Conservation (phyloP, 2,797 vertebrate genomes). For the Cephalopachus bancanus region DNA sequence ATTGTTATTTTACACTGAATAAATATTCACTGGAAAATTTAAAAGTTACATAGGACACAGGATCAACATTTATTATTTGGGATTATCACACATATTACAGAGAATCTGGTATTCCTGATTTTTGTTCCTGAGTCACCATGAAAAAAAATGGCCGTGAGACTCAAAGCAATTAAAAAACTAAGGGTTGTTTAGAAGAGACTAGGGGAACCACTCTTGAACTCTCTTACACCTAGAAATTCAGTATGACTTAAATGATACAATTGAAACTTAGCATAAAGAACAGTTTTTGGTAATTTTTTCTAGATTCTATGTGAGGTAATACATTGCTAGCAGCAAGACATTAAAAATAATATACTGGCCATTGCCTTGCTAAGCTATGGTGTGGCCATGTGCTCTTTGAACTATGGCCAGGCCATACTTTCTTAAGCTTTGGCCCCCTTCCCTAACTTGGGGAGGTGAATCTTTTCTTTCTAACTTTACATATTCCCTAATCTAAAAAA, state of each 20-base stretch:
- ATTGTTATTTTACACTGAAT: not conserved
- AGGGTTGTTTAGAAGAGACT: not conserved
- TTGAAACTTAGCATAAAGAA: not conserved
- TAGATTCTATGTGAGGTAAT: not conserved
- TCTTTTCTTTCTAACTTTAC: too few species aligned
- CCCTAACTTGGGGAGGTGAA: too few species aligned
- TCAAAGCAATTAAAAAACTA: not conserved
- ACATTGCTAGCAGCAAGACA: not conserved
- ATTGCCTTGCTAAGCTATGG: too few species aligned
- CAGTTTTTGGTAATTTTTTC: not conserved
- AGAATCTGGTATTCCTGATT: not conserved
- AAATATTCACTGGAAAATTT: not conserved
- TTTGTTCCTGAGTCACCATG: not conserved
- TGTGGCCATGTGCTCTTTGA: too few species aligned
- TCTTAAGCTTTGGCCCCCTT: too few species aligned
- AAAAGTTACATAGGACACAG: not conserved
- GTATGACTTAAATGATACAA: not conserved
- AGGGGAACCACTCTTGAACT: not conserved
- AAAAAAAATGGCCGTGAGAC: not conserved
- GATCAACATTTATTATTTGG: not conserved
- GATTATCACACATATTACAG: not conserved
- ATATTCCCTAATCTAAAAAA: too few species aligned
- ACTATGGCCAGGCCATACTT: too few species aligned
- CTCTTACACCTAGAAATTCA: not conserved
- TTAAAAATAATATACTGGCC: not conserved